These are phyloP conservation scores for Watsonalla binaria DNA, from an alignment of 2,888 invertebrate genomes.

Conservation along the genomic window DNA sequence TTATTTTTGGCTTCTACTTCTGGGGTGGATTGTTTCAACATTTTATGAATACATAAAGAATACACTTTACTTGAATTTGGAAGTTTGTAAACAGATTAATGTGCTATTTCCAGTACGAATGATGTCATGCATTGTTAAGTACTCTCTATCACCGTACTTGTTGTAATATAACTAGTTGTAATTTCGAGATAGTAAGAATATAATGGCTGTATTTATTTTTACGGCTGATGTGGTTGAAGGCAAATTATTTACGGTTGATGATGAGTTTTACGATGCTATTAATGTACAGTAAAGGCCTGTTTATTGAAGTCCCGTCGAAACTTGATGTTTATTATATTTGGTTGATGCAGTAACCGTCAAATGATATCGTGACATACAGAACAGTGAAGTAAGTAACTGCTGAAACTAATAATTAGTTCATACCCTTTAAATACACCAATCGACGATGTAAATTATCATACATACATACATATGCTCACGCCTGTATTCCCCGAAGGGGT, in stretches of 20 bases:
- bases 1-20: too few species aligned
- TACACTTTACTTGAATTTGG: slow-evolving; percentile 28
- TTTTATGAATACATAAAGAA: slow-evolving; percentile 8
- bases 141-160: not conserved
- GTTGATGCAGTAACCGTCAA: not conserved
- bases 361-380: too few species aligned
- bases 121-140: not conserved
- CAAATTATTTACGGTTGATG: not conserved
- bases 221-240: not conserved
- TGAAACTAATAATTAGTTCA: too few species aligned
- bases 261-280: not conserved
- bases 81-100: not conserved
- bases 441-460: too few species aligned
- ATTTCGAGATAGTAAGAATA: not conserved
- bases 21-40: too few species aligned
- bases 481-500: too few species aligned
- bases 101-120: too few species aligned
- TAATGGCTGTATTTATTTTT: not conserved
- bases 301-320: not conserved
- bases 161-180: not conserved
- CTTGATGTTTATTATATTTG: not conserved
- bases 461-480: too few species aligned
- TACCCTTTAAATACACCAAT: too few species aligned
- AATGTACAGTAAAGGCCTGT: not conserved
- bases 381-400: too few species aligned